phyloP scores from a whole-genome alignment of 2,888 invertebrate genomes.

The Mystacides longicornis region DNA sequence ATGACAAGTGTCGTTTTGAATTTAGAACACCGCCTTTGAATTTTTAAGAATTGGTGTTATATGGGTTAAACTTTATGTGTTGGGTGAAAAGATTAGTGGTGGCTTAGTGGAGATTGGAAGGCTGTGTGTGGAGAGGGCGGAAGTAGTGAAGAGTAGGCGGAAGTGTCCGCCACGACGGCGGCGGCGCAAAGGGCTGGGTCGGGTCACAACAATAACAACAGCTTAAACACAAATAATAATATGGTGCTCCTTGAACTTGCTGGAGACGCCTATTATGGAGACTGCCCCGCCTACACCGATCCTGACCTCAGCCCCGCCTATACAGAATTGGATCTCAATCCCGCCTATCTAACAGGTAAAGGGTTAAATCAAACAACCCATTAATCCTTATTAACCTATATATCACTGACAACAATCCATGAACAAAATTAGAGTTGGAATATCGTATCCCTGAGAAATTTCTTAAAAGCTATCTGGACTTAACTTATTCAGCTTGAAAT shows the following conservation, averaged over 20 bases:
- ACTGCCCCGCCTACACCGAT: constrained; percentile 45
- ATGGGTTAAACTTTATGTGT: no score
- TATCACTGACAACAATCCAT: no score
- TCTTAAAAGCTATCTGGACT: no score
- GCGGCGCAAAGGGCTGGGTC: constrained; percentile 45
- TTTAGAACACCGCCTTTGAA: no score
- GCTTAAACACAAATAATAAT: constrained; percentile 32
- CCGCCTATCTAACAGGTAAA: constrained; percentile 29
- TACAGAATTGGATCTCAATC: constrained; percentile 34
- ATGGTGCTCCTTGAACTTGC: constrained; percentile 73
- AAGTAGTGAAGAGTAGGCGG: constrained; percentile 8
- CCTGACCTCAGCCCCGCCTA: constrained; percentile 32
- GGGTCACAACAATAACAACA: constrained; percentile 1
- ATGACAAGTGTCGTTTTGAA: no score
- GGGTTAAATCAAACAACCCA: neutral
- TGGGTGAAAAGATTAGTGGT: no score
- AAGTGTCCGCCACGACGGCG: constrained; percentile 24
- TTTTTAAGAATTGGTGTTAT: no score
- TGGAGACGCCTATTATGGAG: constrained; percentile 66
- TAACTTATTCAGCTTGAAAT: no score
- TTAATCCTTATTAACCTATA: no score
- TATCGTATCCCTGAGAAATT: no score
- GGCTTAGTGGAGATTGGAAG: no score
- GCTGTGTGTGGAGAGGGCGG: neutral
- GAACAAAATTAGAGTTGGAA: no score